Base-by-base conservation (phyloP, 2,888 invertebrate genomes). In the Euphydryas editha region DNA sequence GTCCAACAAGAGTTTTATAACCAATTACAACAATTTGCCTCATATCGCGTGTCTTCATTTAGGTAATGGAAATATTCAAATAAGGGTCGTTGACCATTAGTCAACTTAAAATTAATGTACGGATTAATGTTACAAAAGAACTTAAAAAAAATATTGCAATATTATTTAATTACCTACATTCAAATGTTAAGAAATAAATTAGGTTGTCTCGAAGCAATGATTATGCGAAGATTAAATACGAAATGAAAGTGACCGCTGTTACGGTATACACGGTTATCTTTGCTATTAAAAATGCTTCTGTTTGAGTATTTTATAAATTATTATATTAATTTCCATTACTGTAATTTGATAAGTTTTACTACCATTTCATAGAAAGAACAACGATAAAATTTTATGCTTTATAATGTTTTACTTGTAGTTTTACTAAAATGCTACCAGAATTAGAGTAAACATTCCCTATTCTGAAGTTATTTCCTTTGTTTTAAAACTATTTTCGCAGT, bases 241-340 rank as follows among this genome's bases (percentile, higher is more conserved):
- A 67, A 62, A 55, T 56, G 67, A 74, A 72, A 75, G 75, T 75
- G 75, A 76, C 30, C 8, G 30, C 1, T 30, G 4, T 30, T 30
- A 30, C 30, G 30, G 30, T 30, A 30, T 8, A 30, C 6, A 30
- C 30, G 8, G 8, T 1, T 6, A 30, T 8, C 30, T 30, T 30
- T 30, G 30, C 30, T 2, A 8, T 30, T 30, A 30, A 30, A 30
- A 30, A 30, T 30, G 8, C 5, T 30, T 30, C 5, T 30, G 30
- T 30, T 30, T 30, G 5, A 8, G 1, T 30, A 30, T 30, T 30
- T 1, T 30, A 30, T 4, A 5, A 3, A 30, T 1, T 30, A 30
- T 8, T 30, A 30, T 8, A 30, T 3, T 30, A 30, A 30, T 30
- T 30, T 2, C 30, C 5, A 30, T 30, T 7, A 30, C 30, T 30